Evolutionary conservation across 1,140 invertebrate genomes (phyloP).

Genomic region (Palaemon carinicauda): DNA sequence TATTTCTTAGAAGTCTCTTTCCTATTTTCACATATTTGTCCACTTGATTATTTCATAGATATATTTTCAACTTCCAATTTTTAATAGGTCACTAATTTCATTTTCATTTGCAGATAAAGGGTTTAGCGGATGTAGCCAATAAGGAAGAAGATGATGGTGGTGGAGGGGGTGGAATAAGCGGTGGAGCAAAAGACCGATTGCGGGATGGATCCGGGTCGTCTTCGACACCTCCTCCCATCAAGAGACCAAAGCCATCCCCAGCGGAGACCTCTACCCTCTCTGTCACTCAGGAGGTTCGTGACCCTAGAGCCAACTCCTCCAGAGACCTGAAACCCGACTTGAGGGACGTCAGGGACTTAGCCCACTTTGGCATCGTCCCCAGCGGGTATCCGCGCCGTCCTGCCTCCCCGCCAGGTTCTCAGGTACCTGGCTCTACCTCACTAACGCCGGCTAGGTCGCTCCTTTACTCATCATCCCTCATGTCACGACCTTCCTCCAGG

Average conservation of each 20-base stretch:
- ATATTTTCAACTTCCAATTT: no score
- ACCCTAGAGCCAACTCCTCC: conserved; percentile 10
- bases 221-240: conserved; percentile 45
- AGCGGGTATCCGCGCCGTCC: conserved; percentile 39
- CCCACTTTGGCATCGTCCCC: conserved; percentile 32
- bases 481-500: conserved; percentile 41
- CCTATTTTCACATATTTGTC: no score
- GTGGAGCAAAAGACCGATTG: conserved; percentile 66
- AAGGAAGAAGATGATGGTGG: conserved; percentile 54
- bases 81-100: no score
- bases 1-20: no score
- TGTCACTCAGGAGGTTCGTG: neutral
- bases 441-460: conserved; percentile 43
- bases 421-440: conserved; percentile 13
- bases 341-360: conserved; percentile 42
- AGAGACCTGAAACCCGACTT: conserved; percentile 20
- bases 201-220: conserved; percentile 26
- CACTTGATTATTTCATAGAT: no score
- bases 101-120: conserved; percentile 71
- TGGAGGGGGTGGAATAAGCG: conserved; percentile 71
- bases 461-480: conserved; percentile 54
- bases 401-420: conserved; percentile 18
- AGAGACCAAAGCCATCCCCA: conserved; percentile 50
- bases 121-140: conserved; percentile 80
- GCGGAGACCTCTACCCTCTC: conserved; percentile 4